phyloP scores from a whole-genome alignment of 2,888 invertebrate genomes.

The Drosophila demipolita region DNA sequence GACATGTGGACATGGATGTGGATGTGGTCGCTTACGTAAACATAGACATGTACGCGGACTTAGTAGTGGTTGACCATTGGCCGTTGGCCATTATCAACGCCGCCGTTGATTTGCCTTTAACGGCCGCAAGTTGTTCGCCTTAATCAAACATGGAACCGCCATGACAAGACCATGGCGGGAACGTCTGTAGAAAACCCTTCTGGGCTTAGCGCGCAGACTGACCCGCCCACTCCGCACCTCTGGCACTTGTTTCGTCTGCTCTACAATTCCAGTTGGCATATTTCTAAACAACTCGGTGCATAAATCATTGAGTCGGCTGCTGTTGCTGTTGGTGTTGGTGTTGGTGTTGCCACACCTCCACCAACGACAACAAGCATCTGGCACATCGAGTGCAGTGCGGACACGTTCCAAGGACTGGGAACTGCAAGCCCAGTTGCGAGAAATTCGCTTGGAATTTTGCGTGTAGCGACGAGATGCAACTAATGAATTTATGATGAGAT shows the following conservation, averaged over 20 bases:
- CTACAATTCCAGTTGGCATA: conserved; percentile 63
- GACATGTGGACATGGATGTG: conserved; percentile 24
- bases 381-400: conserved; percentile 18
- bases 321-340: conserved; percentile 18
- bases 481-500: conserved; percentile 81
- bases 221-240: background rate
- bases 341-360: conserved; percentile 58
- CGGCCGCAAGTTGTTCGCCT: conserved; percentile 59
- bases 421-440: conserved; percentile 13
- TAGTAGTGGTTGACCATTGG: background rate
- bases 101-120: conserved; percentile 76
- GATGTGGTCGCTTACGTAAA: background rate
- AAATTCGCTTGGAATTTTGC: conserved; percentile 56
- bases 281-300: conserved; percentile 78
- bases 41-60: conserved; percentile 1
- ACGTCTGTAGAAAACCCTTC: conserved; percentile 65
- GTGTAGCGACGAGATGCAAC: conserved; percentile 70
- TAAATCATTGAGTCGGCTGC: conserved; percentile 71
- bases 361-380: conserved; percentile 69
- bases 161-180: conserved; percentile 53
- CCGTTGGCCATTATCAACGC: conserved; percentile 75
- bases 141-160: conserved; percentile 72
- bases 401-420: conserved; percentile 16
- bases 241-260: background rate
- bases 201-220: conserved; percentile 56